Base-by-base conservation (phyloP, 2,797 vertebrate genomes). In the Clangula hyemalis region DNA sequence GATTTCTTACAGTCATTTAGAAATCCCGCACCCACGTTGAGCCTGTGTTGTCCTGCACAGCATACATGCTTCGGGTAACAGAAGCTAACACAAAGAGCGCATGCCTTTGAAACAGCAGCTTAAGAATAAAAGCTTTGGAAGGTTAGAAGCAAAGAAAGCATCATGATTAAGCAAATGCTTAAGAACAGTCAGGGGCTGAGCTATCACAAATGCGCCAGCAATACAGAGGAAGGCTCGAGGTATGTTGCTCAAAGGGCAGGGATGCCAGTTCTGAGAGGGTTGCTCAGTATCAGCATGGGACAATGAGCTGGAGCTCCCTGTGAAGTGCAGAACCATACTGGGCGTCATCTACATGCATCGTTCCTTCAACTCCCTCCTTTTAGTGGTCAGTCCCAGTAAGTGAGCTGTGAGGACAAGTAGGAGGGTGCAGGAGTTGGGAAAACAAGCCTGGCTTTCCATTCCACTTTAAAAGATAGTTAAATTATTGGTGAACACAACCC, bases 81-180 rank as follows among this genome's bases (percentile, higher is more conserved):
- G 74, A 32, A 87, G 64, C 53, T 13, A 47, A 49, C 12, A 79
- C 10, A 73, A 30, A 56, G 68, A 95, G 94, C 78, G 4, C 89
- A 94, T 95, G 93, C 93, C 75, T 95, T 78, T 32, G 78, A 32
- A 62, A 65, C 13, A 36, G 78, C 84, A 28, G 93, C 32, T 95
- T 47, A 21, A 24, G 74, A 87, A 16, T 45, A 71, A 88, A 87
- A 93, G 90, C 94, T 94, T 41, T 82, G 69, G 49, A 54, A 81
- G 65, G 85, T 96, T 92, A 87, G 61, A 95, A 95, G 95, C 95
- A 83, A 93, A 90, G 72, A 68, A 92, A 95, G 62, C 82, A 75
- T 61, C 49, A 78, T 85, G 87, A 39, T 92, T 71, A 89, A 92
- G 95, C 92, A 89, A 94, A 89, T 72, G 87, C 65, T 75, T 75